Percentiles rank a stretch among this genome's conserved stretches.
Conservation (phyloP, 2,888 invertebrate genomes). For the Phortica okadai region DNA sequence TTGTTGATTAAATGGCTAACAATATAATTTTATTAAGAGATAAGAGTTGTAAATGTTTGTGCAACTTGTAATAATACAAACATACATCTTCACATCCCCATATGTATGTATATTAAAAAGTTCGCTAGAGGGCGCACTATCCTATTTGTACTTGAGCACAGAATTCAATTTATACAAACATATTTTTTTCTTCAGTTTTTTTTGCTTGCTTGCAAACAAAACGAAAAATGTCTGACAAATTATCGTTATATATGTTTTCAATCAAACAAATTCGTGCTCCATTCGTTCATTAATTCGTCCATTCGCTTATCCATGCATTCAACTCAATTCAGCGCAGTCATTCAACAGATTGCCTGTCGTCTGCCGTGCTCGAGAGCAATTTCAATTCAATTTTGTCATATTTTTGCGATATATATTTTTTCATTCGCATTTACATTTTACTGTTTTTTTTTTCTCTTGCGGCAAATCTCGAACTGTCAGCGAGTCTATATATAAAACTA, state of each 20-base stretch:
- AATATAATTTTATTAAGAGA: no score
- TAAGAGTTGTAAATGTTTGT: no score
- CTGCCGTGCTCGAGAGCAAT: slow-evolving; percentile 64
- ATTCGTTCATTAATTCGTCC: neutral
- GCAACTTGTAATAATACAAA: no score
- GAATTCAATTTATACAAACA: slow-evolving; percentile 27
- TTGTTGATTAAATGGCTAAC: no score
- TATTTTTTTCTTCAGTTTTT: slow-evolving; percentile 17
- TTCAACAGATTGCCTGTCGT: slow-evolving; percentile 69
- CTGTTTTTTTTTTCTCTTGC: slow-evolving; percentile 49
- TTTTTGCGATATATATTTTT: slow-evolving; percentile 48
- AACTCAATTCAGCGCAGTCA: slow-evolving; percentile 39
- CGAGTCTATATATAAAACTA: slow-evolving; percentile 59
- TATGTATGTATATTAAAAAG: neutral
- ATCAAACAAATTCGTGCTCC: neutral
- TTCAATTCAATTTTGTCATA: slow-evolving; percentile 65
- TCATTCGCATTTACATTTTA: slow-evolving; percentile 39
- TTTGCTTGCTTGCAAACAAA: slow-evolving; percentile 42
- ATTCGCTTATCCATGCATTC: slow-evolving; percentile 37
- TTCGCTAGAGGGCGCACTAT: neutral
- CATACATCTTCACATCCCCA: no score
- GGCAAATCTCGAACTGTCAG: slow-evolving; percentile 60
- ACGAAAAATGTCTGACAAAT: slow-evolving; percentile 11
- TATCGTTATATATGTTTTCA: neutral
- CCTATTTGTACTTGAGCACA: neutral